Base-by-base conservation (phyloP, 2,888 invertebrate species). In the Stictocephala bisonia region DNA sequence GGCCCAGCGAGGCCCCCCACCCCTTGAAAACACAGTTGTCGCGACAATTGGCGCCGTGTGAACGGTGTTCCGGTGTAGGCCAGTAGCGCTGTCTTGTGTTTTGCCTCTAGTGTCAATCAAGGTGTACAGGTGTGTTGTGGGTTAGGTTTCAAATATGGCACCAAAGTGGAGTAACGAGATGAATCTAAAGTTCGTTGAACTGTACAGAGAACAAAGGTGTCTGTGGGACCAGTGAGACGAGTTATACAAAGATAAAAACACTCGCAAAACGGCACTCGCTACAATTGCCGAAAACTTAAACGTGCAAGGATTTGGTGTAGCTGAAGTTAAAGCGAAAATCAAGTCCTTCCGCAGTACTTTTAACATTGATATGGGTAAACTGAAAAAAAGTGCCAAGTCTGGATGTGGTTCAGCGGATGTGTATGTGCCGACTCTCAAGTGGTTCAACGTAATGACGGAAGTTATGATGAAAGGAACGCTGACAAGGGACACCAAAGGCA, bases 61-160 rank as follows among this genome's bases (percentile, higher is more conserved):
- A n/a, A n/a, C n/a, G 15, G 44, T n/a, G n/a, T n/a, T n/a, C n/a
- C n/a, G n/a, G n/a, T 44, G 35, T 44, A n/a, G 15, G 44, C 7
- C 44, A 44, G 44, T 6, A 9, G 44, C 15, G 6, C 3, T 50
- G 18, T 50, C 15, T 4, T 50, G 2, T 50, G 24, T 44, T 44
- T 44, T n/a, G n/a, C n/a, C n/a, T n/a, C n/a, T n/a, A 40, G 41
- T 64, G 40, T 64, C 64, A 41, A 4, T 64, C 6, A 11, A 11
- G 13, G 44, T 44, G 7, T 9, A 7, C 7, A 15, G 24, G 22
- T 56, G n/a, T 26, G 13, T 27, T 26, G 58, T 56, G 15, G 7
- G 29, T 29, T 56, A 3, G 26, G 35, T 20, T 7, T 26, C 73
- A 70, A 67, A 44, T 24, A 70, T 56, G 70, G 70, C 70, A 26